phyloP scores from a whole-genome alignment of 1,140 invertebrate species.

The Drosophila pallidifrons region DNA sequence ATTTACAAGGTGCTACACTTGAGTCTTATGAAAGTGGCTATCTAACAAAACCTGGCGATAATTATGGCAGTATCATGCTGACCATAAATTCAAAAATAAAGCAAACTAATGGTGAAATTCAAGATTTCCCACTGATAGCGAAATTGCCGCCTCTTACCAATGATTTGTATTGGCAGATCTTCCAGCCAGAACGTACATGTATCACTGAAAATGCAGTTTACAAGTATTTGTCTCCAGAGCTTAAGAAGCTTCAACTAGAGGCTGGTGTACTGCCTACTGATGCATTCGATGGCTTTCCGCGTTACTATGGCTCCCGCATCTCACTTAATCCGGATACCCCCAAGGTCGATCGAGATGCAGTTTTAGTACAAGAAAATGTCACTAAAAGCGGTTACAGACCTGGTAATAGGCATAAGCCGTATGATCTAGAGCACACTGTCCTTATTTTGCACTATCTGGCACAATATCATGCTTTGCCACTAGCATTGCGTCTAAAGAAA shows the following conservation, averaged over 20 bases:
- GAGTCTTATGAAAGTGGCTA: conserved; percentile 62
- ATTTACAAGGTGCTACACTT: conserved; percentile 59
- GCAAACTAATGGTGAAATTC: conserved; percentile 57
- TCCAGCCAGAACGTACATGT: conserved; percentile 87
- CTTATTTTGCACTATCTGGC: conserved; percentile 86
- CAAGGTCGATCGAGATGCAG: conserved; percentile 86
- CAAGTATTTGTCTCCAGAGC: conserved; percentile 85
- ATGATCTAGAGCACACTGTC: conserved; percentile 85
- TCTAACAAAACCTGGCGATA: conserved; percentile 87
- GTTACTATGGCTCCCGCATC: conserved; percentile 86
- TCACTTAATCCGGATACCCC: conserved; percentile 81
- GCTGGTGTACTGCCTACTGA: conserved; percentile 81
- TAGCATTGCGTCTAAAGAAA: conserved; percentile 86
- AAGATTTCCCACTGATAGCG: conserved; percentile 86
- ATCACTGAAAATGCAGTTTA: conserved; percentile 87
- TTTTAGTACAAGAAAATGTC: conserved; percentile 87
- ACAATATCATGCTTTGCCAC: conserved; percentile 87
- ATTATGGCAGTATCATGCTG: conserved; percentile 87
- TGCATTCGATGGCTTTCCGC: conserved; percentile 85
- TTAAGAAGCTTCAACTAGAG: conserved; percentile 86
- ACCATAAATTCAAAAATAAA: conserved; percentile 76
- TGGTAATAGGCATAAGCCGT: conserved; percentile 85
- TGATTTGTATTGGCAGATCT: conserved; percentile 86
- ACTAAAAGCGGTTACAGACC: conserved; percentile 85
- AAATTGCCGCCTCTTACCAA: conserved; percentile 88